Base-by-base conservation (phyloP, 2,797 vertebrate species). In the Neopelma chrysocephalum region DNA sequence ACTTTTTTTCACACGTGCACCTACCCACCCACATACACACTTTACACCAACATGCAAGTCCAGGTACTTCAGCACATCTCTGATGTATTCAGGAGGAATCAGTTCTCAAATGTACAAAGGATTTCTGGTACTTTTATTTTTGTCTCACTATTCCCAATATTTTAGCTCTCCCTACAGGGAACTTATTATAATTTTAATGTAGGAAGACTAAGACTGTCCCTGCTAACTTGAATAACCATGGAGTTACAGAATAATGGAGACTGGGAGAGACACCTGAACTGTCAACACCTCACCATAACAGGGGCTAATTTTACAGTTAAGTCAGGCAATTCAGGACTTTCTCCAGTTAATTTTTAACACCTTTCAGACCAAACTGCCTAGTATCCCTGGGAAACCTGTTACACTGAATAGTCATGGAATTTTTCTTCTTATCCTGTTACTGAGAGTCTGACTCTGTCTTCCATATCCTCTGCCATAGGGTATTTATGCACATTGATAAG, bases 201-300 rank as follows among this genome's bases (percentile, higher is more conserved):
- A 26, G n/a, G 36, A 83, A 56, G 9, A 36, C n/a, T 86, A 43
- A 73, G 60, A 38, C 19, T 57, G 22, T 76, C 51, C n/a, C 36
- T 53, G n/a, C 3, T 76, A 53, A 72, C 56, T 13, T 48, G 45
- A 22, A 14, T 68, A 80, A 40, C 8, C 9, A 20, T 15, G 51
- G 23, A 45, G 14, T 47, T 68, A 48, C 7, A 77, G 27, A 60
- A 48, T 27, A 69, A 77, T 43, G 27, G 51, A 94, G 29, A 14
- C 0, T 40, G 15, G 20, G 17, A 70, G 20, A 57, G 3, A 25
- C 3, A 34, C 2, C 7, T 43, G 6, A 43, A 79, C 4, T 1
- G 4, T 21, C 27, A 83, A 43, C 21, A 69, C 1, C 5, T 19
- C 38, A 8, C 10, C 42, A 8, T 76, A 76, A 38, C 1, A 5